Base-by-base conservation (phyloP, 2,797 vertebrate species). In the Balearica regulorum region DNA sequence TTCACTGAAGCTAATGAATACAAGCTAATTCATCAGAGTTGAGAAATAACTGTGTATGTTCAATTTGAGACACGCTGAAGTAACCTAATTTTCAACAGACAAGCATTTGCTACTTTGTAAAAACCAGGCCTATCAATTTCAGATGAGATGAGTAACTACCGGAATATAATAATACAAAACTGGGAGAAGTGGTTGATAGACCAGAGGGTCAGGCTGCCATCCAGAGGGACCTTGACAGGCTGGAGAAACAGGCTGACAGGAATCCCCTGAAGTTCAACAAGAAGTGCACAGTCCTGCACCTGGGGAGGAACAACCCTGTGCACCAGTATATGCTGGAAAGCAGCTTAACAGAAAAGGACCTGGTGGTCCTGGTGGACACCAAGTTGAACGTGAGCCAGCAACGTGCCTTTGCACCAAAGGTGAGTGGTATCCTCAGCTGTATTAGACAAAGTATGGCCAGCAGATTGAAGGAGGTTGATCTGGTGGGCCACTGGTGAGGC, bases 1-100 rank as follows among this genome's bases (percentile, higher is more conserved):
- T 93, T 91, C 80, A 71, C 68, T 89, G 87, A 85, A 73, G 79
- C 44, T 94, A 87, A 92, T 76, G 68, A 94, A 62, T 20, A 46
- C 75, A 60, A 81, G n/a, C 26, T 65, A 89, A 73, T 73, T 71
- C 68, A 89, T 87, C 75, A 80, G 51, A 73, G 48, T 26, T 79
- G 64, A 87, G 82, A 77, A 89, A 83, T 53, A 91, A 75, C 57
- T 66, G 16, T 22, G 2, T 29, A 44, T 29, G n/a, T 60, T 89
- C 89, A 64, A 76, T 80, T 4, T 41, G 13, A 77, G 65, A 77
- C 41, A 83, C 11, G 3, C 37, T 33, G 37, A 89, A 89, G 39
- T 33, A 66, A 94, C 58, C 39, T 43, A 41, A 61, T 76, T 85
- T 92, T 57, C 68, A 85, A 64, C 20, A 93, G 66, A 62, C 16